Evolutionary conservation across 1,140 invertebrate genomes (phyloP).

Genomic region (Drosophila tristis): DNA sequence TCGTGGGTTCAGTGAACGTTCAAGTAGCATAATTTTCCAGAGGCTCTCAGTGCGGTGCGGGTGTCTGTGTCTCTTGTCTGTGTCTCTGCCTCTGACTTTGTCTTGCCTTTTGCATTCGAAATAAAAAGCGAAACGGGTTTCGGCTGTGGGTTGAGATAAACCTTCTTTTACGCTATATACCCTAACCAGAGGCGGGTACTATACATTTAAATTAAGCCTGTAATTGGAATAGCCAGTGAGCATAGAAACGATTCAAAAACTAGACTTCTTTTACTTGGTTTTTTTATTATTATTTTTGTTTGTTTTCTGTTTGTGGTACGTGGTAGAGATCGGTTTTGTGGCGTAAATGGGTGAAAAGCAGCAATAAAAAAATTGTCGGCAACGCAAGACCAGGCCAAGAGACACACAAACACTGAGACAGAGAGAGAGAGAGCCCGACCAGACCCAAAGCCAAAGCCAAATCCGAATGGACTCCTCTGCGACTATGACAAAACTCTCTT

Average conservation of each 20-base stretch:
- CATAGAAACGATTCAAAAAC: no score
- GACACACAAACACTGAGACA: not conserved
- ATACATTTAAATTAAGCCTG: no score
- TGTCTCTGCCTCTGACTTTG: conserved; percentile 44
- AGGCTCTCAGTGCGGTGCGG: conserved; percentile 28
- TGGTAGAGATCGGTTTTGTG: conserved; percentile 47
- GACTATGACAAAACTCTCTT: conserved; percentile 56
- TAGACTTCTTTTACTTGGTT: conserved; percentile 5
- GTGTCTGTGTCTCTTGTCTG: conserved; percentile 41
- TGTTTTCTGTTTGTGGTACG: conserved; percentile 46
- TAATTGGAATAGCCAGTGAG: no score
- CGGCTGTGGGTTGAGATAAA: conserved; percentile 32
- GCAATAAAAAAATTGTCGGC: conserved; percentile 69
- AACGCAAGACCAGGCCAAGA: not conserved
- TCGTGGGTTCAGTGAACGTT: conserved; percentile 74
- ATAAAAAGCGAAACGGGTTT: conserved; percentile 60
- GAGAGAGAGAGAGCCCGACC: conserved; percentile 2
- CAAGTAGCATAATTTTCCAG: conserved; percentile 45
- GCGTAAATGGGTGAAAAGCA: conserved; percentile 74
- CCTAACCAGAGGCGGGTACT: no score
- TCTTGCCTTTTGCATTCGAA: conserved; percentile 60
- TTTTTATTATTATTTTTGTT: not conserved
- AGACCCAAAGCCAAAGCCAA: conserved; percentile 8
- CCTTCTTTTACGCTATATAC: conserved; percentile 9
- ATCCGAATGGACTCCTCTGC: conserved; percentile 25